Evolutionary conservation across 2,113 vertebrate species (phyloP), one percentile per base, ranked within the genome.

Genomic region (Dicentrarchus labrax): DNA sequence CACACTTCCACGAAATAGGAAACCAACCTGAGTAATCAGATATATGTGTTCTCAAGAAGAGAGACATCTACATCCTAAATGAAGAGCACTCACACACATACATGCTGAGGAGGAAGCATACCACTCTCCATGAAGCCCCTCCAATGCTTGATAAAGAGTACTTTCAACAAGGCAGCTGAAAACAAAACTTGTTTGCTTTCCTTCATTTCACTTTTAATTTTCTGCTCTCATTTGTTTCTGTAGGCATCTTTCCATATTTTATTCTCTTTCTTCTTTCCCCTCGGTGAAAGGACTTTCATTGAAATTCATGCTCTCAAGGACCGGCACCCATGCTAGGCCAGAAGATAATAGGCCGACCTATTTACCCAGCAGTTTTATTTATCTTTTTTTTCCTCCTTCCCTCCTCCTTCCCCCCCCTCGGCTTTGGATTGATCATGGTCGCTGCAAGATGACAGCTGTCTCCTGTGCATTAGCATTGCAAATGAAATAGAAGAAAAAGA

Each of bases 391-490:
- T 69, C 21, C 17, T 21, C 10, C 45, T 47, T 10, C 64, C 56
- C 36, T 30, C 72, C 51, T 13, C n/a, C 65, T 4, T 8, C 4
- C 15, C 5, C 21, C 50, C 21, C 47, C 65, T 80, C 17, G 54
- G 88, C 77, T 88, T 88, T 79, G 79, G 90, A 89, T 77, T 90
- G 89, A 92, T 90, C 88, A 86, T 77, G 71, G 89, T 88, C 62
- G 72, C 84, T 75, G 86, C 68, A 76, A 90, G 91, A 93, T 86
- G 93, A 93, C 95, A 95, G 94, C 94, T 95, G 95, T 92, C 94
- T 90, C 91, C 86, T 79, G 83, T 2, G 60, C 78, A 95, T 96
- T 95, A 94, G 94, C 92, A 95, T 93, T 95, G 94, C 93, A 95
- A 95, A 96, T 95, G 82, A 92, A 86, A 59, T 8, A 43, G 87